Conservation (phyloP, 2,113 vertebrate species). For the Peromyscus polionotus region DNA sequence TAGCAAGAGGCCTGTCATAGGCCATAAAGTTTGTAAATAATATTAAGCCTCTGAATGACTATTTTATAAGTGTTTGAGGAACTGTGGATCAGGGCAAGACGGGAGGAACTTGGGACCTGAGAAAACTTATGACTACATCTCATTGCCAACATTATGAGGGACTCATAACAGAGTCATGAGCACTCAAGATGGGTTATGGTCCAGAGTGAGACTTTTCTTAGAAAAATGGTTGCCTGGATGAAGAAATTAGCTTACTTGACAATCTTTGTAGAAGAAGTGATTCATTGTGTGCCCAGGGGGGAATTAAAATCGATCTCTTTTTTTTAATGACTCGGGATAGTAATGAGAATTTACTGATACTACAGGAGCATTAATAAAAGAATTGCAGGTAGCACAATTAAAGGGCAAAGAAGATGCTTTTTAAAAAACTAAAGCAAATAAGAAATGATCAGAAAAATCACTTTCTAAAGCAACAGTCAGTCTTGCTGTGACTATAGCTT, state of each 20-base stretch:
- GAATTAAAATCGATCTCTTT: constrained; percentile 22
- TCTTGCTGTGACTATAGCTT: constrained; percentile 19
- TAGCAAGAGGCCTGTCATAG: too few relatives aligned
- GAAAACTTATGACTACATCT: background rate
- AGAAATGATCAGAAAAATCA: background rate
- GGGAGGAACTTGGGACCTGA: too few relatives aligned
- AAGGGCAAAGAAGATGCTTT: background rate
- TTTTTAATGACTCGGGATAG: constrained; percentile 36
- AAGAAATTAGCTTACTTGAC: constrained; percentile 38
- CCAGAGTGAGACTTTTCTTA: background rate
- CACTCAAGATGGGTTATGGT: background rate
- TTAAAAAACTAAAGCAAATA: constrained; percentile 17
- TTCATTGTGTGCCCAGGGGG: background rate
- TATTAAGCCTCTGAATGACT: too few relatives aligned
- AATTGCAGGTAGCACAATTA: constrained; percentile 28
- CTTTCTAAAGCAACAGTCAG: background rate
- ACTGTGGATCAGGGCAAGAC: too few relatives aligned
- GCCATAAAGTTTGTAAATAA: too few relatives aligned
- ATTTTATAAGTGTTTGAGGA: too few relatives aligned
- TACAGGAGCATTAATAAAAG: constrained; percentile 18
- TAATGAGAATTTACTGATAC: background rate
- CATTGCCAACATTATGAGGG: background rate
- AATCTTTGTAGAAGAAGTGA: background rate
- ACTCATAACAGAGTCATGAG: background rate
- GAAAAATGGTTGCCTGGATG: background rate